These are phyloP conservation scores for Coleophora deauratella DNA, from an alignment of 2,888 invertebrate genomes.

Conservation along the genomic window DNA sequence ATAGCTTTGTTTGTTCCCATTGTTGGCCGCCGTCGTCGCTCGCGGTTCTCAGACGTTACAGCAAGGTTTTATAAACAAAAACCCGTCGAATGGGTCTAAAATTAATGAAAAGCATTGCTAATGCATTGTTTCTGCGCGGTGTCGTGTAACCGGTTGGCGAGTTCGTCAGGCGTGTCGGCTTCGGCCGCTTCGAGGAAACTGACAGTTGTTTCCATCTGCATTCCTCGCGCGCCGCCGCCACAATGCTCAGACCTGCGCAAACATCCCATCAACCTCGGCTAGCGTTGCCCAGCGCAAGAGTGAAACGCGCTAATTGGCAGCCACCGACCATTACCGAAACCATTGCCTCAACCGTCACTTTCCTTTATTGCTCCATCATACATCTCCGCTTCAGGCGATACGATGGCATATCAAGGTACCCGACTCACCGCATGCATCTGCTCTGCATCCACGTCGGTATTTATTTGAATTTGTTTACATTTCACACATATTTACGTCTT, in stretches of 20 bases:
- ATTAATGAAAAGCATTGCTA: constrained; percentile 54
- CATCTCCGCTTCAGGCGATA: constrained; percentile 26
- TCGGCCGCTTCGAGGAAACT: constrained; percentile 60
- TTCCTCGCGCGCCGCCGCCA: constrained; percentile 52
- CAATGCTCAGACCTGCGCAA: constrained; percentile 28
- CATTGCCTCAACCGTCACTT: constrained; percentile 33
- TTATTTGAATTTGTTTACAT: constrained; percentile 44
- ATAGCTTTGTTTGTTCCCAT: constrained; percentile 25
- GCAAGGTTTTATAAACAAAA: constrained; percentile 38
- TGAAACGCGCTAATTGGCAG: constrained; percentile 37
- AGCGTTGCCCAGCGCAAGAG: constrained; percentile 31
- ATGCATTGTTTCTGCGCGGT: constrained; percentile 58
- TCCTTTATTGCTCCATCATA: constrained; percentile 37
- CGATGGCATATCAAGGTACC: constrained; percentile 37
- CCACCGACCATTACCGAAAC: constrained; percentile 25
- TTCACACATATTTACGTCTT: constrained; percentile 44
- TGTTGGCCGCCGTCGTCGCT: constrained; percentile 14
- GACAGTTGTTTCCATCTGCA: constrained; percentile 64
- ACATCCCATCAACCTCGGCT: constrained; percentile 33
- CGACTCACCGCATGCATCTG: constrained; percentile 32
- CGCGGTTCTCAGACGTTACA: constrained; percentile 26
- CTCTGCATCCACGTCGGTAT: constrained; percentile 43
- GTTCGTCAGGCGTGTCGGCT: constrained; percentile 57
- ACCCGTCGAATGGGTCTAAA: constrained; percentile 30
- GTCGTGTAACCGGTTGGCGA: constrained; percentile 56